Evolutionary conservation across 1,140 invertebrate species (phyloP), one percentile per base, ranked within the genome.

Genomic region (Lysiphlebus fabarum): DNA sequence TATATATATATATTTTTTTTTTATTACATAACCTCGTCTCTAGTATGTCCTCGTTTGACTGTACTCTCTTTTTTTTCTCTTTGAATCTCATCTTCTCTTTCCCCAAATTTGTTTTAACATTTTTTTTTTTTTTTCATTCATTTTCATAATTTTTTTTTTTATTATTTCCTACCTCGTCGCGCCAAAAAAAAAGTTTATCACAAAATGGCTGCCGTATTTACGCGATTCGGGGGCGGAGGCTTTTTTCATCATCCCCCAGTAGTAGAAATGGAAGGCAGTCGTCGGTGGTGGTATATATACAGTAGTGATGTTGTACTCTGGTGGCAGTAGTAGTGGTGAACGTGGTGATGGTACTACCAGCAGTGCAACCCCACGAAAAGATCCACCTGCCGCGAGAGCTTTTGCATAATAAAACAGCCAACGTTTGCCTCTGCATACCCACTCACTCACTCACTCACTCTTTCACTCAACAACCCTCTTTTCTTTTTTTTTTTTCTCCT

Each of bases 191-290:
- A 77, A 77, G 74, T 77, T 78, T 75, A 78, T 78, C 75, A 72
- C 76, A 78, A 79, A 79, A 79, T 78, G 77, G 76, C 75, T 76
- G 75, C 75, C 67, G 76, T 78, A 77, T 79, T 78, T 78, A 78
- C 74, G 76, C 70, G 71, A 74, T 76, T 77, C 74, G 67, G 69
- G 72, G 73, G 75, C 73, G 75, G 71, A 74, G 69, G 72, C 73
- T 76, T 78, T 79, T 77, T 72, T 69, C 69, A 65, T 59, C 70
- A 66, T 67, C 65, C 65, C 61, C 62, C 63, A 48, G 34, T 53
- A 38, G 34, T 37, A 51, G 49, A 58, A 48, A 38, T 58, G 36
- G 44, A 40, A 38, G 56, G 47, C 6, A 26, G 47, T 8, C 33
- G 33, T 26, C 14, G 37, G 48, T 50, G 47, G 40, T 26, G 17